Conservation (phyloP, 37 sponge, comb jelly and placozoan species). For the Lycopodina hypogea region DNA sequence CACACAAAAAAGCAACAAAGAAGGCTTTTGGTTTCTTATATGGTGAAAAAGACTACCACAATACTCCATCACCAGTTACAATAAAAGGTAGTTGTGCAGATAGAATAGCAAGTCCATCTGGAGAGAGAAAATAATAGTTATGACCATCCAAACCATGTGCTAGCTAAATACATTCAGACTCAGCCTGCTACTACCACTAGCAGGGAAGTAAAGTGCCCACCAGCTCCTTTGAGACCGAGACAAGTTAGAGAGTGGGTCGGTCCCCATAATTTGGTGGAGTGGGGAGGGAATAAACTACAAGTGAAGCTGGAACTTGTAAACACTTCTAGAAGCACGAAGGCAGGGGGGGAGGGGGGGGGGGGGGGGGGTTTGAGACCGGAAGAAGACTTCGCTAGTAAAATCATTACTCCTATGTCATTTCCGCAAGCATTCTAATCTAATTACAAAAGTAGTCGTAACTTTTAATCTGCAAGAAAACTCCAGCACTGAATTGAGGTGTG, state of each 20-base stretch:
- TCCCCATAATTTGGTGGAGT: too few species aligned
- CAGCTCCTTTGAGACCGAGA: conserved; percentile 68
- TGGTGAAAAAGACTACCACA: conserved; percentile 88
- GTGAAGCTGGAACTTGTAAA: too few species aligned
- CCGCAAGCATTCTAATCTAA: conserved; percentile 71
- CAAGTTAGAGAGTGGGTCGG: neutral
- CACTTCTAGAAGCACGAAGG: too few species aligned
- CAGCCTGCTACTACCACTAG: conserved; percentile 46
- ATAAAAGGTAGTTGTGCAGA: conserved; percentile 85
- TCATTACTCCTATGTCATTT: too few species aligned
- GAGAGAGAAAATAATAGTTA: conserved; percentile 77
- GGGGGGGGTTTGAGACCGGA: too few species aligned
- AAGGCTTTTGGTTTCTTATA: conserved; percentile 92
- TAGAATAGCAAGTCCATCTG: conserved; percentile 88
- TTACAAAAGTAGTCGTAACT: conserved; percentile 70
- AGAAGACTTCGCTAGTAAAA: too few species aligned
- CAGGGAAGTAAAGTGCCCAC: conserved; percentile 44
- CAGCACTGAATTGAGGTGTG: too few species aligned
- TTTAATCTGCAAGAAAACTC: neutral
- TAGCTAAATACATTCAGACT: conserved; percentile 49
- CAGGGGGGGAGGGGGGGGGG: too few species aligned
- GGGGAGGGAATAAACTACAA: too few species aligned
- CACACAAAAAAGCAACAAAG: conserved; percentile 86
- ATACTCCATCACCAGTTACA: neutral
- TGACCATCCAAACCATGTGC: conserved; percentile 92